These are phyloP conservation scores for Epinephelus coioides DNA, from an alignment of 2,797 vertebrate species.

Conservation along the genomic window DNA sequence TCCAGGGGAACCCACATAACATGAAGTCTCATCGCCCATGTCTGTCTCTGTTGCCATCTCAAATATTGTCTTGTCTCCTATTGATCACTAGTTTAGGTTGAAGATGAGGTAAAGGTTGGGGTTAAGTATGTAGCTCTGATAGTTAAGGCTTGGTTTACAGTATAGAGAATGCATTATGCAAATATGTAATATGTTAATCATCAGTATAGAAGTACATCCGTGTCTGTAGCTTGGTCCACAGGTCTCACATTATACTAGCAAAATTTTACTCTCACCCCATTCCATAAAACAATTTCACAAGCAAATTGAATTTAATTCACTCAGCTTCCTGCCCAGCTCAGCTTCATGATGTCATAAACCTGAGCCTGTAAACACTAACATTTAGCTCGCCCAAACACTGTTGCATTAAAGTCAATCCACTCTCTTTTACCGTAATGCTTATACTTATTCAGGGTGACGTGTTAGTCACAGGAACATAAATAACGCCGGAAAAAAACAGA, in stretches of 20 bases:
- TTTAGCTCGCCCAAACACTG: slow-evolving; percentile 48
- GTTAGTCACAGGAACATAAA: slow-evolving; percentile 77
- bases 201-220: slow-evolving; percentile 10
- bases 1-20: not conserved
- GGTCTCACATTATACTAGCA: slow-evolving; percentile 2
- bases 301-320: slow-evolving; percentile 71
- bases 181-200: not conserved
- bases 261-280: slow-evolving; percentile 34
- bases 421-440: slow-evolving; percentile 72
- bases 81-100: slow-evolving; percentile 8
- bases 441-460: slow-evolving; percentile 74
- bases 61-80: not conserved
- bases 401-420: slow-evolving; percentile 58
- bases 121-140: slow-evolving; percentile 11
- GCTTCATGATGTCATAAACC: slow-evolving; percentile 81
- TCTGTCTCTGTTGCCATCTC: not conserved
- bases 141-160: slow-evolving; percentile 3
- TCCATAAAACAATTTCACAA: slow-evolving; percentile 65
- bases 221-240: slow-evolving; percentile 6
- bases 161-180: slow-evolving; percentile 6
- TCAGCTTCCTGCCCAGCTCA: slow-evolving; percentile 50
- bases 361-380: slow-evolving; percentile 66
- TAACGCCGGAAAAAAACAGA: slow-evolving; percentile 54
- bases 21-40: not conserved
- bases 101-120: slow-evolving; percentile 9